phyloP scores from a whole-genome alignment of 2,888 invertebrate genomes.

The Siphonodentalium dalli region DNA sequence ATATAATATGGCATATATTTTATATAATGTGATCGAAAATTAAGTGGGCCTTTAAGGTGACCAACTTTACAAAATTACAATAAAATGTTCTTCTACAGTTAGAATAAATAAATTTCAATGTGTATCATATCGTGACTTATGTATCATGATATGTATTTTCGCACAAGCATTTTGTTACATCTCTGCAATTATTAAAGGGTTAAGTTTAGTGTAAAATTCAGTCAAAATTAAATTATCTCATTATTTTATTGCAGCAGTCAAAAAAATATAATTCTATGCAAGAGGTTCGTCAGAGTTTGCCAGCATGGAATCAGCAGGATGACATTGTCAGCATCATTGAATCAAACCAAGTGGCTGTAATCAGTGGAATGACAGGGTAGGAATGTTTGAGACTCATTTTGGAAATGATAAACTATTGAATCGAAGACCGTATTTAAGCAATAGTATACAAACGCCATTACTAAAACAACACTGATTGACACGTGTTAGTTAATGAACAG shows the following conservation, averaged over 20 bases:
- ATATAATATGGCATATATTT: no score
- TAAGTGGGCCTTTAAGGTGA: no score
- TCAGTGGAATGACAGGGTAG: constrained; percentile 64
- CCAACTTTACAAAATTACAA: no score
- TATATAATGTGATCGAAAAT: no score
- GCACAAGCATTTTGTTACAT: no score
- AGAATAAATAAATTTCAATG: no score
- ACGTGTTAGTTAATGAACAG: background rate
- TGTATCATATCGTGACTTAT: no score
- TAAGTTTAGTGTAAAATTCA: constrained; percentile 5
- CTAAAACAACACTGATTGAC: background rate
- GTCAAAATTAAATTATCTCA: no score
- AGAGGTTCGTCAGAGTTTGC: constrained; percentile 69
- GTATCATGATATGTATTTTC: no score
- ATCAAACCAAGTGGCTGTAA: constrained; percentile 54
- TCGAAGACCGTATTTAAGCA: background rate
- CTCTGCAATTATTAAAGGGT: no score
- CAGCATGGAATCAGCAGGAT: constrained; percentile 78
- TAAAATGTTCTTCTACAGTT: no score
- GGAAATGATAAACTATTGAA: no score
- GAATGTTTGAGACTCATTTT: background rate
- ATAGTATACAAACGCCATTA: background rate
- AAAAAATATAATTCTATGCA: constrained; percentile 42
- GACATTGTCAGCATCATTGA: constrained; percentile 59
- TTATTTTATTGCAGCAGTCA: constrained; percentile 26